Conservation (phyloP, 2,888 invertebrate genomes). For the Folsomia candida region DNA sequence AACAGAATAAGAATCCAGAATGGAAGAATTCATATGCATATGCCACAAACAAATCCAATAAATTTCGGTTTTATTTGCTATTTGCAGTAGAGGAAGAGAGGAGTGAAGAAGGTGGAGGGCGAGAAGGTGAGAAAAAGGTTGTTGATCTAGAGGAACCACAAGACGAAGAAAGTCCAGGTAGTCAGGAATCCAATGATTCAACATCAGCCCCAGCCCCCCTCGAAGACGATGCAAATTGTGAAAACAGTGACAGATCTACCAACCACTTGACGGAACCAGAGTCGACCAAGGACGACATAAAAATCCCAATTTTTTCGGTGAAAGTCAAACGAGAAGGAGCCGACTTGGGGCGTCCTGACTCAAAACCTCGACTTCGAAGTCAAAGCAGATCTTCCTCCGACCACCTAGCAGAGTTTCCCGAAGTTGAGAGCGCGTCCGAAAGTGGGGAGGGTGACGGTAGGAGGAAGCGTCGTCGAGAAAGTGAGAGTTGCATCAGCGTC, state of each 20-base stretch:
- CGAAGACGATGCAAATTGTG: not conserved
- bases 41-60: too few species aligned
- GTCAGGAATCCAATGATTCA: conserved; percentile 12
- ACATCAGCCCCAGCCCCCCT: conserved; percentile 5
- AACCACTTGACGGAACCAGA: not conserved
- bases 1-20: too few species aligned
- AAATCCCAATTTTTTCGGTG: not conserved
- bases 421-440: conserved; percentile 36
- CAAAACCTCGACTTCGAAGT: conserved; percentile 1
- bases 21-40: too few species aligned
- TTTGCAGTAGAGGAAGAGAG: conserved; percentile 36
- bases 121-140: not conserved
- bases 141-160: conserved; percentile 23
- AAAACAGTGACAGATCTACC: not conserved
- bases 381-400: conserved; percentile 29
- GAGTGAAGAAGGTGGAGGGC: conserved; percentile 45
- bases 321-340: conserved; percentile 11
- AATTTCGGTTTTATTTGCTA: too few species aligned
- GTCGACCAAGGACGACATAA: not conserved
- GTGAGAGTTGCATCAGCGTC: conserved; percentile 21
- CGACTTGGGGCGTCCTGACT: conserved; percentile 26
- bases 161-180: conserved; percentile 9
- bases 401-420: conserved; percentile 32
- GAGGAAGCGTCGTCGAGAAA: conserved; percentile 29
- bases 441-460: conserved; percentile 37